phyloP scores from a whole-genome alignment of 2,888 invertebrate genomes.

The Habrosyne pyritoides region DNA sequence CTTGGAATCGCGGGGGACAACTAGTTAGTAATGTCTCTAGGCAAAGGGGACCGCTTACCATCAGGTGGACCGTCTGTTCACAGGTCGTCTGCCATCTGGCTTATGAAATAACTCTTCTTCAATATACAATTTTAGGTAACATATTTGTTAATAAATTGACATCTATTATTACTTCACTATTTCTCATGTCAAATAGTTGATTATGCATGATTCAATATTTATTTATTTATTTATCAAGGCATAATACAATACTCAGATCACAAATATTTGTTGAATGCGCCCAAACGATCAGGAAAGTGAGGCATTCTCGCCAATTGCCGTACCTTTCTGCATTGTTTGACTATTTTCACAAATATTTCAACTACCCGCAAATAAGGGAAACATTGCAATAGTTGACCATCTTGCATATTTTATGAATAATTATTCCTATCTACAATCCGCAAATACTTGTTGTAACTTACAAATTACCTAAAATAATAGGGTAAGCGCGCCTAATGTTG shows the following conservation, averaged over 20 bases:
- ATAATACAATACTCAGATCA: not conserved
- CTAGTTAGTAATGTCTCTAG: too few relatives aligned
- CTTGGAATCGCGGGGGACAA: too few relatives aligned
- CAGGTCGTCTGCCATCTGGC: too few relatives aligned
- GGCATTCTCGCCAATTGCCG: slow-evolving; percentile 4
- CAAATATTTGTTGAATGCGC: slow-evolving; percentile 19
- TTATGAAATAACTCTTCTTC: too few relatives aligned
- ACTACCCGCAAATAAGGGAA: not conserved
- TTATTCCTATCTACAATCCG: not conserved
- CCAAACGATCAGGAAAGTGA: slow-evolving; percentile 28
- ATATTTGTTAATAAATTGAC: too few relatives aligned
- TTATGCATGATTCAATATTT: not conserved
- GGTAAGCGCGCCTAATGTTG: slow-evolving; percentile 28
- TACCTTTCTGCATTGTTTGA: not conserved
- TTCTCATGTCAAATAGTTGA: too few relatives aligned
- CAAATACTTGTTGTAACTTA: not conserved
- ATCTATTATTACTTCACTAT: too few relatives aligned
- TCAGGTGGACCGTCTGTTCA: too few relatives aligned
- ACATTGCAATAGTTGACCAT: not conserved
- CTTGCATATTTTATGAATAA: not conserved
- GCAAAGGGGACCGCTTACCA: too few relatives aligned
- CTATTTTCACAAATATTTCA: slow-evolving; percentile 8
- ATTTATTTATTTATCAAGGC: not conserved
- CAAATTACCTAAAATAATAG: slow-evolving; percentile 15
- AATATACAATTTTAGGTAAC: too few relatives aligned